phyloP scores from a whole-genome alignment of 2,797 vertebrate species.

The Arctocebus calabarensis region DNA sequence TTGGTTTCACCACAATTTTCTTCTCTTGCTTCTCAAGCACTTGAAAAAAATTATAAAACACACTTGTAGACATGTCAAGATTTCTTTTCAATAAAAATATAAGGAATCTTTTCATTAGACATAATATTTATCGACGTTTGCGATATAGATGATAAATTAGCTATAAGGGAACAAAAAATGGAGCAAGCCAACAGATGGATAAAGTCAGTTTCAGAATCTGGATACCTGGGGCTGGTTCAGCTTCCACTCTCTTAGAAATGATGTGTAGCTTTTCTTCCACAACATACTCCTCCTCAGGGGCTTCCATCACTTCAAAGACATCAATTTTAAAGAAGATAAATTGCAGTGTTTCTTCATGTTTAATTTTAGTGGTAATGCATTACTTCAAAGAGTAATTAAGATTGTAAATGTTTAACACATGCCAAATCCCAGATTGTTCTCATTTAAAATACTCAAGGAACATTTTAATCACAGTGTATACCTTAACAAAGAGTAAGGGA shows the following conservation, averaged over 20 bases:
- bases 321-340: slow-evolving; percentile 70
- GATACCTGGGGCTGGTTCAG: slow-evolving; percentile 82
- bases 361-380: slow-evolving; percentile 47
- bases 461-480: neutral
- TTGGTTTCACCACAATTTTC: slow-evolving; percentile 83
- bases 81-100: slow-evolving; percentile 41
- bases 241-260: slow-evolving; percentile 82
- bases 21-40: slow-evolving; percentile 86
- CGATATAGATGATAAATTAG: neutral
- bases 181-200: neutral
- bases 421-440: neutral
- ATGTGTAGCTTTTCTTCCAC: slow-evolving; percentile 82
- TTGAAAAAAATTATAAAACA: slow-evolving; percentile 84
- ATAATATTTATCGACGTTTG: neutral
- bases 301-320: slow-evolving; percentile 85
- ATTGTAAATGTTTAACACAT: slow-evolving; percentile 25
- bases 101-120: neutral
- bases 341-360: slow-evolving; percentile 48
- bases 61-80: slow-evolving; percentile 55
- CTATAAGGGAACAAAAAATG: neutral
- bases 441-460: neutral
- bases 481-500: neutral
- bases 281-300: slow-evolving; percentile 81
- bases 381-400: slow-evolving; percentile 53
- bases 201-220: neutral